Base-by-base conservation (phyloP, 2,113 vertebrate genomes). In the Ceuthmochares aereus region DNA sequence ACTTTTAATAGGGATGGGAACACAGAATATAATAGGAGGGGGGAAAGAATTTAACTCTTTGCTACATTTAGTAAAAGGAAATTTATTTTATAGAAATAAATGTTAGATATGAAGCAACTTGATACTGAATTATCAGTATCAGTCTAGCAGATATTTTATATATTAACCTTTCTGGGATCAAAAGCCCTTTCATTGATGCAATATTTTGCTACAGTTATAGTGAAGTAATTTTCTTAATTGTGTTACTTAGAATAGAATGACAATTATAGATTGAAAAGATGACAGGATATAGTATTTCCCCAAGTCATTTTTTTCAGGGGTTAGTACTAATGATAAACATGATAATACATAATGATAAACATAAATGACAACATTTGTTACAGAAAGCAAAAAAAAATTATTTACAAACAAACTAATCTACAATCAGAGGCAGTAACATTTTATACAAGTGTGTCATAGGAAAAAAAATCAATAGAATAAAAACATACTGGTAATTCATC, bases 1-100 rank as follows among this genome's bases (percentile, higher is more conserved):
- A 97, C 95, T 97, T 97, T 73, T 97, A 98, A 97, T 97, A 84
- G 94, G 96, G 88, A 96, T 76, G 83, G 94, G 91, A 98, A 97
- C 95, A 85, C 67, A 95, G 93, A 95, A 96, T 96, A 95, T 93
- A 94, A 91, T 95, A 84, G 76, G 74, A 23, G 62, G 12, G 45
- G 78, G 64, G 25, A 3, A 43, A 45, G 59, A 81, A 81, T 91
- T 97, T 97, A 98, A 96, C 93, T 95, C 90, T 95, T 97, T 97
- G 89, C 51, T 85, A 73, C 43, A 87, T 90, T 81, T 86, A 88
- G 54, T 70, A 47, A 80, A 93, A 81, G 42, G 20, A 88, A 92
- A 95, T 90, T 45, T 92, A 63, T 64, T 91, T 91, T 82, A 72
- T 3, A 5, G 47, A 84, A 94, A 62, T 32, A 78, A 72, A 34